phyloP scores from a whole-genome alignment of 2,113 vertebrate species.

The Alces alces region DNA sequence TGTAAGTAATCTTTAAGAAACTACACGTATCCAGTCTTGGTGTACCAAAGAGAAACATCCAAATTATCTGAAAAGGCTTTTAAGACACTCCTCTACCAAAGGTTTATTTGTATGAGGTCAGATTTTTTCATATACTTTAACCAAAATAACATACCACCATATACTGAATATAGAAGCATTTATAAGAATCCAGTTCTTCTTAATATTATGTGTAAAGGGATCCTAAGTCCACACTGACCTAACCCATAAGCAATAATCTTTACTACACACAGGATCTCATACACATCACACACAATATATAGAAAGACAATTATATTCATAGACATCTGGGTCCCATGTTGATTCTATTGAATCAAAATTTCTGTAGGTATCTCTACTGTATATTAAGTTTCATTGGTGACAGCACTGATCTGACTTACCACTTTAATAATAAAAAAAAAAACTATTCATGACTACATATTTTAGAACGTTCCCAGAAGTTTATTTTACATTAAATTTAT shows the following conservation, averaged over 20 bases:
- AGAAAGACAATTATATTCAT: neutral
- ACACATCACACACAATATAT: neutral
- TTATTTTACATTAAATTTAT: constrained; percentile 1
- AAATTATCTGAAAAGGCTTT: constrained; percentile 4
- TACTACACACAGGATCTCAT: neutral
- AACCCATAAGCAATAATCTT: neutral
- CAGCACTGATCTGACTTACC: neutral
- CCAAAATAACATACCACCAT: neutral
- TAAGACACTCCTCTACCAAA: neutral
- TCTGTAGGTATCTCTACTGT: neutral
- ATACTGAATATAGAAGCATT: neutral
- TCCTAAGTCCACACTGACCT: neutral
- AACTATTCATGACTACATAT: neutral
- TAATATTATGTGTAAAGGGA: neutral
- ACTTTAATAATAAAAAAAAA: neutral
- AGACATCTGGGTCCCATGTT: neutral
- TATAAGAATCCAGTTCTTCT: neutral
- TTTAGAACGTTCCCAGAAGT: neutral
- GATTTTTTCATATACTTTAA: constrained; percentile 2
- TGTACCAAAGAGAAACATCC: neutral
- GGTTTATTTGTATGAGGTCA: neutral
- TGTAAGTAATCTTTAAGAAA: constrained; percentile 3
- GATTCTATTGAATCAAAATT: neutral
- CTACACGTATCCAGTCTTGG: neutral
- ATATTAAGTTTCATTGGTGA: neutral